Conservation (phyloP, 92 coral and sea anemone species). For the Phenganax subtilis region DNA sequence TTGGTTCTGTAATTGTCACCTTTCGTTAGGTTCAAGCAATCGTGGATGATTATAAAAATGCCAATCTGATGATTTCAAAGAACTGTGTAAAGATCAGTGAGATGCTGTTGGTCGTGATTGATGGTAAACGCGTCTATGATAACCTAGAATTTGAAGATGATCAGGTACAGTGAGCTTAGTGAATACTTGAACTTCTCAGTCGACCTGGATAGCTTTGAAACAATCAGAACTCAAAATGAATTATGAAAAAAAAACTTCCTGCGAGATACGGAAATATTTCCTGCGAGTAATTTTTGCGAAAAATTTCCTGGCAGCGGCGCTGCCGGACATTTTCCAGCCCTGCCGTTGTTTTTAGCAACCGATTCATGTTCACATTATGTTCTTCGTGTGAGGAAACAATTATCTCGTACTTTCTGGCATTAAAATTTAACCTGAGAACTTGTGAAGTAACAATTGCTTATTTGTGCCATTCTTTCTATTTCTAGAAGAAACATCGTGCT, state of each 20-base stretch:
- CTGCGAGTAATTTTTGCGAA: too few relatives aligned
- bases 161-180: constrained; percentile 54
- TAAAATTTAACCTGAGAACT: too few relatives aligned
- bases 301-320: too few relatives aligned
- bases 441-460: too few relatives aligned
- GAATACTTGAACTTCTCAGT: background rate
- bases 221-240: too few relatives aligned
- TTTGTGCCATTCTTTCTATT: background rate
- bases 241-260: too few relatives aligned
- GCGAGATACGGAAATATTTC: too few relatives aligned
- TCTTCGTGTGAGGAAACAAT: too few relatives aligned
- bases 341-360: too few relatives aligned
- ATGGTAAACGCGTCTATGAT: constrained; percentile 94
- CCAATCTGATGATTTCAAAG: constrained; percentile 84
- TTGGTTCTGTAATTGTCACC: background rate
- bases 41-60: constrained; percentile 98
- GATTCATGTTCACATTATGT: too few relatives aligned
- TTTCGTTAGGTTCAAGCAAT: constrained; percentile 79
- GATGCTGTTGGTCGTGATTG: constrained; percentile 89
- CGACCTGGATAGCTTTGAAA: background rate
- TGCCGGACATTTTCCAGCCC: too few relatives aligned
- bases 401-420: too few relatives aligned
- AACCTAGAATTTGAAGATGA: constrained; percentile 98
- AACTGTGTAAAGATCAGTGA: constrained; percentile 95
- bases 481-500: constrained; percentile 80